A percentile compares a stretch with the other conserved stretches of the same genome.
Evolutionary conservation across 2,797 vertebrate genomes (phyloP).

Genomic region (Arctocebus calabarensis): DNA sequence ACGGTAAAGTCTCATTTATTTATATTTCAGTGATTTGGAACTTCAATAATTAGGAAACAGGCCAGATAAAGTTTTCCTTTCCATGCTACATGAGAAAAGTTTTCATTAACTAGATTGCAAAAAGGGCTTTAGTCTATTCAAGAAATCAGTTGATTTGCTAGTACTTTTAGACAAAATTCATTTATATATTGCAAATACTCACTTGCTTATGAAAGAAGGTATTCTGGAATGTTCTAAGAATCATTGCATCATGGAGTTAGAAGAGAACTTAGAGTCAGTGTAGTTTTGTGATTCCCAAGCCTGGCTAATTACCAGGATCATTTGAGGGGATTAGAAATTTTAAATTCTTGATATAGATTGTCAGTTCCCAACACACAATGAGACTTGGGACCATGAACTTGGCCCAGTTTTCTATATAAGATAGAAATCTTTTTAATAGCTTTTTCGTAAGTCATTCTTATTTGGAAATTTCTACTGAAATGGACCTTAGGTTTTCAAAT

Average conservation of each 20-base stretch:
- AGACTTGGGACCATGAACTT: background rate
- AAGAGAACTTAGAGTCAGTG: background rate
- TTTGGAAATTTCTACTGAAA: constrained; percentile 49
- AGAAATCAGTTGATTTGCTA: background rate
- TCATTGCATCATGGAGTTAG: background rate
- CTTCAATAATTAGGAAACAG: constrained; percentile 76
- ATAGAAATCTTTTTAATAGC: background rate
- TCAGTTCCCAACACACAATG: background rate
- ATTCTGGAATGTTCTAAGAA: constrained; percentile 5
- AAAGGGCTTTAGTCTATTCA: constrained; percentile 5
- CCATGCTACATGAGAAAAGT: constrained; percentile 40
- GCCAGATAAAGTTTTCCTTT: constrained; percentile 64
- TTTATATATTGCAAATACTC: background rate
- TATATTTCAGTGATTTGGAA: constrained; percentile 80
- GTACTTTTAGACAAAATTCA: constrained; percentile 2
- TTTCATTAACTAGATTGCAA: background rate
- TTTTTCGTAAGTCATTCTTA: background rate
- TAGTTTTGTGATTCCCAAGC: background rate
- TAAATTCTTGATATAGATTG: constrained; percentile 19
- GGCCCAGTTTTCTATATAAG: background rate
- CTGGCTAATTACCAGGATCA: background rate
- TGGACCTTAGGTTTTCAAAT: constrained; percentile 36
- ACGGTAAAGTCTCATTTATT: constrained; percentile 79
- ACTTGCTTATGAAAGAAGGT: constrained; percentile 32
- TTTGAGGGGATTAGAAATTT: background rate